Percentiles rank a stretch among this genome's conserved stretches.
These are phyloP conservation scores for Drosophila trapezifrons DNA, from an alignment of 1,140 invertebrate genomes.

Conservation along the genomic window DNA sequence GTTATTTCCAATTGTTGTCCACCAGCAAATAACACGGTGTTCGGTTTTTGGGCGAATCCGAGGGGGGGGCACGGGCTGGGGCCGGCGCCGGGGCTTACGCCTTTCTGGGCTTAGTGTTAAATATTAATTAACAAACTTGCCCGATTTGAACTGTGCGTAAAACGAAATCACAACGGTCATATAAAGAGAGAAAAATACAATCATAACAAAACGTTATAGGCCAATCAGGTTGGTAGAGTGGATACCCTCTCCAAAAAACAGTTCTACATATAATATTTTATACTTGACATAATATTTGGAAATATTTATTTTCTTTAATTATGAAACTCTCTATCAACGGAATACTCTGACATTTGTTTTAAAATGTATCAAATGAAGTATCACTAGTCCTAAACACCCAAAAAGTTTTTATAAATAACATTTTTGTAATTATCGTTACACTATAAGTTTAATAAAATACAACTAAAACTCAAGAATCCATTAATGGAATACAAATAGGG, in stretches of 20 bases:
- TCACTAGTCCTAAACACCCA: no score
- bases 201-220: conserved; percentile 10
- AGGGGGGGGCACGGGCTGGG: not conserved
- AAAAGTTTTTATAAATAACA: no score
- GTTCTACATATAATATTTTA: not conserved
- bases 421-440: no score
- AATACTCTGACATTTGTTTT: not conserved
- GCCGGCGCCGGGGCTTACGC: not conserved
- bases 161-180: conserved; percentile 34
- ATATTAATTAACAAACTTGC: conserved; percentile 64
- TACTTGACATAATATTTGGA: no score
- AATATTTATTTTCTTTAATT: no score
- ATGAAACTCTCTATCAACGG: not conserved
- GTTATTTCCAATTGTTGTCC: conserved; percentile 53
- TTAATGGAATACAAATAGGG: no score
- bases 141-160: conserved; percentile 34
- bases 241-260: not conserved
- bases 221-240: not conserved
- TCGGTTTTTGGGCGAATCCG: not conserved
- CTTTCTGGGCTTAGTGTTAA: conserved; percentile 57
- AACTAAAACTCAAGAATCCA: no score
- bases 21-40: conserved; percentile 40
- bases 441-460: no score
- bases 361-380: no score
- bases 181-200: conserved; percentile 18